Evolutionary conservation across 2,797 vertebrate species (phyloP).

Genomic region (Etheostoma nigrum): DNA sequence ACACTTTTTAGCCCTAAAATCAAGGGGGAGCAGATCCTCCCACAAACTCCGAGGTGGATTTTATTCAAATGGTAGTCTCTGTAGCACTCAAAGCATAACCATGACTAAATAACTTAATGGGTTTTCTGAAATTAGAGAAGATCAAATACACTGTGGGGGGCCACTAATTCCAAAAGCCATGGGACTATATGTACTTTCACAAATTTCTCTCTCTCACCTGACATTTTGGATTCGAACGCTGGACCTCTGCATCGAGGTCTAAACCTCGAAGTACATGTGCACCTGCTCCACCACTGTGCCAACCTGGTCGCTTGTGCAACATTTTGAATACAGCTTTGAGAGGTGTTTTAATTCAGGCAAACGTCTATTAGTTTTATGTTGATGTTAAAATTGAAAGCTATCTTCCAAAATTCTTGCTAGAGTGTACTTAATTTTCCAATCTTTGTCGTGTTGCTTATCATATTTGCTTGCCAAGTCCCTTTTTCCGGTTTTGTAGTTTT

Average conservation of each 20-base stretch:
- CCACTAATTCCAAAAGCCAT: conserved; percentile 20
- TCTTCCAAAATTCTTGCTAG: neutral
- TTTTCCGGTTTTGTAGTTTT: neutral
- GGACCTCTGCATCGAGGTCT: too few species aligned
- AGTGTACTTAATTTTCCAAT: neutral
- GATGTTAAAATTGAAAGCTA: too few species aligned
- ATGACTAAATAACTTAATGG: conserved; percentile 52
- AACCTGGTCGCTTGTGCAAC: neutral
- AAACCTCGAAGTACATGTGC: too few species aligned
- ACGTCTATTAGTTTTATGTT: neutral
- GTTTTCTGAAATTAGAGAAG: conserved; percentile 55
- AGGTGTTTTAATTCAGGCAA: neutral
- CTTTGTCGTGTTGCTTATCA: neutral
- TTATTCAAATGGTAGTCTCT: conserved; percentile 12
- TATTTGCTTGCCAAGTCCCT: neutral
- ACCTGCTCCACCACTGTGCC: too few species aligned
- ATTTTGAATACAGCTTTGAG: conserved; percentile 15
- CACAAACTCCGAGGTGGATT: conserved; percentile 3
- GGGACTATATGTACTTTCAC: conserved; percentile 8
- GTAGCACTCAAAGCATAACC: conserved; percentile 30
- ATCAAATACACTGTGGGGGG: conserved; percentile 47
- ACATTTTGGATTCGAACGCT: neutral
- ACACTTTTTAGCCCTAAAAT: conserved; percentile 7
- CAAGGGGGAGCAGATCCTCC: neutral
- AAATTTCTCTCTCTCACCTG: neutral